These are phyloP conservation scores for Cremastobaeus sp. DNA, from an alignment of 2,888 invertebrate genomes.

Conservation along the genomic window DNA sequence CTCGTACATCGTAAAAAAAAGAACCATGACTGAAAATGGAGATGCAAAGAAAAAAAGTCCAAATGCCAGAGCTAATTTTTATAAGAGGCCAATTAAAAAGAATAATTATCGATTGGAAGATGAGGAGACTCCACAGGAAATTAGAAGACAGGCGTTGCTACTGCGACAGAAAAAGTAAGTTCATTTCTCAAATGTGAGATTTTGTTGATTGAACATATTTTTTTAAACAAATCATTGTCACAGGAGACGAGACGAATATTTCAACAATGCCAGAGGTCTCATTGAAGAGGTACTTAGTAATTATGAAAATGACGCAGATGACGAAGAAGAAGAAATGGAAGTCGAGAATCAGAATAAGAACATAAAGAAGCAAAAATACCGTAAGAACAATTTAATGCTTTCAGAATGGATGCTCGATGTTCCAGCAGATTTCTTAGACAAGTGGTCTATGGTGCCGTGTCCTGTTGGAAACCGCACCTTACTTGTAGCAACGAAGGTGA, in stretches of 20 bases:
- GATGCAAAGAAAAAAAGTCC: conserved; percentile 17
- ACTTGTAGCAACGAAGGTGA: conserved; percentile 86
- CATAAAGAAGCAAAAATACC: conserved; percentile 49
- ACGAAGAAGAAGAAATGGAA: conserved; percentile 60
- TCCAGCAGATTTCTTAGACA: conserved; percentile 85
- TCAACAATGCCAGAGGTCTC: conserved; percentile 79
- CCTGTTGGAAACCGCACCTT: conserved; percentile 91
- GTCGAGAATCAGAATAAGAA: conserved; percentile 53
- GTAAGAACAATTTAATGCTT: conserved; percentile 85
- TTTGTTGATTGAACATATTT: background rate
- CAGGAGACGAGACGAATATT: conserved; percentile 70
- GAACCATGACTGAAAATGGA: conserved; percentile 9
- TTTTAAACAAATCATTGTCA: conserved; percentile 12
- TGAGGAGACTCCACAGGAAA: conserved; percentile 73
- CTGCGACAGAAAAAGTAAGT: conserved; percentile 70
- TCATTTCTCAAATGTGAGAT: background rate
- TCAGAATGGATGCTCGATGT: conserved; percentile 96
- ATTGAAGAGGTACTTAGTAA: conserved; percentile 70
- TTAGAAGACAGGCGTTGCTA: conserved; percentile 71
- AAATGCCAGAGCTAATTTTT: conserved; percentile 63
- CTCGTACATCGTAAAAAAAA: no score
- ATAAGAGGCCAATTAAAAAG: conserved; percentile 74
- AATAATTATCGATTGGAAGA: conserved; percentile 71
- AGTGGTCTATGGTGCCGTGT: conserved; percentile 88
- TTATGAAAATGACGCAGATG: conserved; percentile 63